Conservation (phyloP, 2,888 invertebrate species). For the Labia minor region DNA sequence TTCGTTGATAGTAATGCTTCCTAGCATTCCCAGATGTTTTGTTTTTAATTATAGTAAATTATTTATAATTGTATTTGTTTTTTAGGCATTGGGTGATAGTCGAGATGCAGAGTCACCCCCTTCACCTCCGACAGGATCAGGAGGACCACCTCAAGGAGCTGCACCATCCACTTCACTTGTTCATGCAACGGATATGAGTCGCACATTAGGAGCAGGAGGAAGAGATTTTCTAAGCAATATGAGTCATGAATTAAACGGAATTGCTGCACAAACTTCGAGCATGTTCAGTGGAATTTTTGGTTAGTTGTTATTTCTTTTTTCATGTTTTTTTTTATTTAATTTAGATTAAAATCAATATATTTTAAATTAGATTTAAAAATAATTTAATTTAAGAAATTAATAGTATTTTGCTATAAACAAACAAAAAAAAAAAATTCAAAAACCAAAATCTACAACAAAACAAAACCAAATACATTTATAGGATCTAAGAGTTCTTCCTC, state of each 20-base stretch:
- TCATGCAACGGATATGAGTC: constrained; percentile 40
- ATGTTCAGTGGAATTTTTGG: constrained; percentile 94
- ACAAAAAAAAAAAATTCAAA: no score
- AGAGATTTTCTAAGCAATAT: constrained; percentile 83
- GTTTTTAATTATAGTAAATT: no score
- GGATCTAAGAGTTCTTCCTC: constrained; percentile 36
- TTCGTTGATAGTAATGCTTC: no score
- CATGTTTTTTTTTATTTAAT: not conserved
- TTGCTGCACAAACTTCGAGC: constrained; percentile 83
- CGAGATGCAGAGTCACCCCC: constrained; percentile 30
- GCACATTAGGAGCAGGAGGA: constrained; percentile 39
- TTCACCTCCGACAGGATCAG: constrained; percentile 26
- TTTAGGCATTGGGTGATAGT: constrained; percentile 41
- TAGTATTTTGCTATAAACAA: not conserved
- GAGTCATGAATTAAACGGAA: constrained; percentile 82
- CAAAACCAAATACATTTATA: constrained; percentile 31
- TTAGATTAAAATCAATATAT: no score
- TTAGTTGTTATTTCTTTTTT: constrained; percentile 31
- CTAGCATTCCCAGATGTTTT: no score
- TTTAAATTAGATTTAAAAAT: constrained; percentile 9
- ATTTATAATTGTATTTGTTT: constrained; percentile 15
- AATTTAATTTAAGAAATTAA: no score
- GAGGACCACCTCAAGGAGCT: constrained; percentile 29
- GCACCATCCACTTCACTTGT: constrained; percentile 50
- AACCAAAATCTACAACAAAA: constrained; percentile 31